These are phyloP conservation scores for Hirtodrosophila confusa DNA, from an alignment of 2,888 invertebrate species.

Conservation along the genomic window DNA sequence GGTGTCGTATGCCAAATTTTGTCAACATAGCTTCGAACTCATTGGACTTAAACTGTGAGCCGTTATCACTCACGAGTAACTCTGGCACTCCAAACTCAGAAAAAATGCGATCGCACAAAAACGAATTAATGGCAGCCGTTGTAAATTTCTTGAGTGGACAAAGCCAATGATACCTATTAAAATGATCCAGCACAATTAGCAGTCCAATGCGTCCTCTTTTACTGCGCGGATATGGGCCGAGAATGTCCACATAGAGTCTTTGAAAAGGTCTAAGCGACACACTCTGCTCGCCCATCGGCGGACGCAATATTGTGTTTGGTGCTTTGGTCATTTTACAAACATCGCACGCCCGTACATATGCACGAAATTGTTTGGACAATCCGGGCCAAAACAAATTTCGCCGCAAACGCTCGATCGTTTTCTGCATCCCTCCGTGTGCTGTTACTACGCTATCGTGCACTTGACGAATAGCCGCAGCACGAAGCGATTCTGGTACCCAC, in stretches of 20 bases:
- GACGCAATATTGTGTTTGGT: background rate
- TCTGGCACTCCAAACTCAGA: conserved; percentile 5
- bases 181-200: conserved; percentile 3
- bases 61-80: conserved; percentile 6
- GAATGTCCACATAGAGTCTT: conserved; percentile 2
- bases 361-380: background rate
- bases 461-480: too few relatives aligned
- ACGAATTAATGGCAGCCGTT: background rate
- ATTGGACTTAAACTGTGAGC: conserved; percentile 2
- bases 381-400: too few relatives aligned
- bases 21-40: conserved; percentile 8
- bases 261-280: conserved; percentile 1
- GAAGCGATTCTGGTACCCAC: too few relatives aligned
- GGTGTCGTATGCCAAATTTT: too few relatives aligned
- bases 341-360: background rate
- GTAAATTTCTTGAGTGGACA: conserved; percentile 8
- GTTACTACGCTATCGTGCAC: background rate
- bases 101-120: background rate
- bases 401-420: too few relatives aligned
- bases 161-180: conserved; percentile 7
- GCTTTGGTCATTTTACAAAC: background rate
- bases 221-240: conserved; percentile 2
- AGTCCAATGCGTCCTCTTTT: conserved; percentile 8
- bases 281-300: background rate
- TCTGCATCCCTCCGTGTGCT: too few relatives aligned